phyloP scores from a whole-genome alignment of 2,888 invertebrate species.

The Trissoscelio sp. region DNA sequence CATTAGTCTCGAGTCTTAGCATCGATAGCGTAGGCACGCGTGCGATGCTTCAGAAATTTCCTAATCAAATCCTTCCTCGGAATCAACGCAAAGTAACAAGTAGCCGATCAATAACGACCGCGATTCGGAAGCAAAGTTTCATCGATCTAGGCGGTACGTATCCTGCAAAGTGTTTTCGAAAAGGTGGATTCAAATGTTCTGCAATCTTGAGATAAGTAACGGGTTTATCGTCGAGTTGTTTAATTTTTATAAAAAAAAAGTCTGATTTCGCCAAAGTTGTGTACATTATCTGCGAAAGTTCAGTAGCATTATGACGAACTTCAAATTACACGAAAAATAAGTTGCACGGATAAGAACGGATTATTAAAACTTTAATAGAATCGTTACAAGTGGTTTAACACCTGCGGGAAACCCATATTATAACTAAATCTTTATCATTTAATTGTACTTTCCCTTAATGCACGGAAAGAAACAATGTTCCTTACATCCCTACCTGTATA shows the following conservation, averaged over 20 bases:
- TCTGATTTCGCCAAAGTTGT: not conserved
- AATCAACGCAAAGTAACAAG: slow-evolving; percentile 61
- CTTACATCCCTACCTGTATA: too few species aligned
- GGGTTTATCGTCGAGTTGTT: not conserved
- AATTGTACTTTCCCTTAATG: too few species aligned
- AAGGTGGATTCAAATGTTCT: slow-evolving; percentile 4
- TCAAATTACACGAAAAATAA: slow-evolving; percentile 20
- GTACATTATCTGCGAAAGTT: not conserved
- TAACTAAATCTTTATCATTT: not conserved
- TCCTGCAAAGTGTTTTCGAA: not conserved
- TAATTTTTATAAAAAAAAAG: not conserved
- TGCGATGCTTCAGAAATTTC: slow-evolving; percentile 63
- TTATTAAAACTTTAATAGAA: slow-evolving; percentile 8
- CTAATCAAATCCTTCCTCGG: slow-evolving; percentile 55
- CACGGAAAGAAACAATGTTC: too few species aligned
- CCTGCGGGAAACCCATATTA: not conserved
- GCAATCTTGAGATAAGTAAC: not conserved
- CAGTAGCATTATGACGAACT: not conserved
- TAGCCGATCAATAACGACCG: slow-evolving; percentile 56
- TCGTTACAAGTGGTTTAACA: slow-evolving; percentile 10
- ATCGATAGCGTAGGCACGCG: slow-evolving; percentile 62
- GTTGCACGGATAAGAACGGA: slow-evolving; percentile 7
- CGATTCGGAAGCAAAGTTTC: slow-evolving; percentile 24
- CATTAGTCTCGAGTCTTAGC: slow-evolving; percentile 66
- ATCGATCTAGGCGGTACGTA: slow-evolving; percentile 25